Evolutionary conservation across 2,797 vertebrate genomes (phyloP).

Genomic region (Sebastes cheni): DNA sequence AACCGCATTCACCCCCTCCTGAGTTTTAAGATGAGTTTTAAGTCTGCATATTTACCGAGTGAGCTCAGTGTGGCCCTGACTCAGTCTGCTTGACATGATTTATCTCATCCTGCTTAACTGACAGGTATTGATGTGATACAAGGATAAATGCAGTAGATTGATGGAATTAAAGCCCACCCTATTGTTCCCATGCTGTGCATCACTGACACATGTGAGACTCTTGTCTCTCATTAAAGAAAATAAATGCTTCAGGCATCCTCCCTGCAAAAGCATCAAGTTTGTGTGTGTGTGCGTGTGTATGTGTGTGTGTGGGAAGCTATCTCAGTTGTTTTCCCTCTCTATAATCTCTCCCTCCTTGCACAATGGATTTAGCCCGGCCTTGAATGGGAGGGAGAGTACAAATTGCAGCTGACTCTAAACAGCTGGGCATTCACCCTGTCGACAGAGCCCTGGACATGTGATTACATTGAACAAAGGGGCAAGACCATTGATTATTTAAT

Average conservation of each 20-base stretch:
- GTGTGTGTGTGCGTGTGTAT: slow-evolving; percentile 14
- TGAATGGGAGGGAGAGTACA: slow-evolving; percentile 61
- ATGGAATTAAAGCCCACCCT: slow-evolving; percentile 78
- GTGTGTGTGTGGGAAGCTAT: slow-evolving; percentile 60
- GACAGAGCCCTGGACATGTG: slow-evolving; percentile 58
- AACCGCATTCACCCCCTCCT: slow-evolving; percentile 26
- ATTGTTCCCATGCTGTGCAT: slow-evolving; percentile 78
- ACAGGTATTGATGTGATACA: slow-evolving; percentile 79
- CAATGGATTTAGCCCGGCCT: slow-evolving; percentile 70
- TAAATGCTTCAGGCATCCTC: slow-evolving; percentile 77
- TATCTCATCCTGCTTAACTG: slow-evolving; percentile 72
- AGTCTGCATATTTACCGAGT: slow-evolving; percentile 42
- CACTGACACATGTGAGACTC: slow-evolving; percentile 80
- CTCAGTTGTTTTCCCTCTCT: slow-evolving; percentile 69
- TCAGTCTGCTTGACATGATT: slow-evolving; percentile 64
- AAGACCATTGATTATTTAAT: slow-evolving; percentile 74
- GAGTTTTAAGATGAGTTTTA: slow-evolving; percentile 58
- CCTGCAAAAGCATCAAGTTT: slow-evolving; percentile 56
- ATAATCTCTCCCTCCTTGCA: slow-evolving; percentile 70
- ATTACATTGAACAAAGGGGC: slow-evolving; percentile 61
- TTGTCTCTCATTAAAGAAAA: slow-evolving; percentile 83
- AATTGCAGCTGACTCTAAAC: slow-evolving; percentile 61
- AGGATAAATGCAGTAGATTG: slow-evolving; percentile 75
- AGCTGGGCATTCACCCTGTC: slow-evolving; percentile 57
- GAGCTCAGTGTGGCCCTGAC: slow-evolving; percentile 46